Evolutionary conservation across 2,797 vertebrate genomes (phyloP).

Genomic region (Vultur gryphus): DNA sequence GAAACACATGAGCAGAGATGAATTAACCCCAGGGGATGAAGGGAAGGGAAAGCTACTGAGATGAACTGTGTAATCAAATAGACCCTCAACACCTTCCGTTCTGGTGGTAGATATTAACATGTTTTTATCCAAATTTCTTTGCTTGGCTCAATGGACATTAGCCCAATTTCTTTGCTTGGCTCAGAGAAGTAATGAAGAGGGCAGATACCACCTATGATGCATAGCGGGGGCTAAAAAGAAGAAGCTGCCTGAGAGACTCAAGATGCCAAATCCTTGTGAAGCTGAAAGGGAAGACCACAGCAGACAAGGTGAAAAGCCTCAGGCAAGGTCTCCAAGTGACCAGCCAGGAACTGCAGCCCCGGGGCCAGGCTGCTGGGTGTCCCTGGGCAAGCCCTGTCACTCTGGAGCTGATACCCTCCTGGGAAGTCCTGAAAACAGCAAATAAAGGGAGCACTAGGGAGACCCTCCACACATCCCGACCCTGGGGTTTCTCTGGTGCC

Average conservation of each 20-base stretch:
- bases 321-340: background rate
- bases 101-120: background rate
- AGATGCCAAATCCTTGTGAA: background rate
- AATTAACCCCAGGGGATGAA: background rate
- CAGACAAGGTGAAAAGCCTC: background rate
- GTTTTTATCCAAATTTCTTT: background rate
- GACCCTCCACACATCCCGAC: background rate
- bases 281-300: accelerated
- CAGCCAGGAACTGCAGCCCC: background rate
- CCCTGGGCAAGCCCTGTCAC: background rate
- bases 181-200: background rate
- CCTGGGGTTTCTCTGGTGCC: background rate
- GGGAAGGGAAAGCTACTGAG: background rate
- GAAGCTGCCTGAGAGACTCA: background rate
- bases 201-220: background rate
- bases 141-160: background rate
- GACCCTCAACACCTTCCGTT: background rate
- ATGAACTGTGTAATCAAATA: background rate
- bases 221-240: background rate
- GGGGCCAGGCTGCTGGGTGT: background rate
- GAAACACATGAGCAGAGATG: background rate
- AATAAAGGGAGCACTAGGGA: background rate
- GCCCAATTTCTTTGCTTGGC: background rate
- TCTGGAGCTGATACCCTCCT: background rate
- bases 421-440: background rate